Conservation (phyloP, 1,140 invertebrate genomes). For the Drosophila gunungcola region DNA sequence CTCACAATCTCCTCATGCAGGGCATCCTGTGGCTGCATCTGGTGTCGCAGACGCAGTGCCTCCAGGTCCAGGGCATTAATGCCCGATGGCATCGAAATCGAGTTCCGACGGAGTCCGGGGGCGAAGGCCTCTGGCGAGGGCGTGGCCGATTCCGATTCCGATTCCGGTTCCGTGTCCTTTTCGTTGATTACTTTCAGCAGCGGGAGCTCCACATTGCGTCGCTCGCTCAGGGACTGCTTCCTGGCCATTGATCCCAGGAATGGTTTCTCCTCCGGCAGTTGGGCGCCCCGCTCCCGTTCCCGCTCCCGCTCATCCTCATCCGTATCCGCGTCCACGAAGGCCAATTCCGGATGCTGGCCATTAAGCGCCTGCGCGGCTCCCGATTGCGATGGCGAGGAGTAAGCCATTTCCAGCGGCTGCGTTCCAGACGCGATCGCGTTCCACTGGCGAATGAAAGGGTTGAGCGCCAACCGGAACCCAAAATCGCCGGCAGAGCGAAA, state of each 20-base stretch:
- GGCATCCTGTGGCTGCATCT: slow-evolving; percentile 77
- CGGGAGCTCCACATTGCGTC: slow-evolving; percentile 59
- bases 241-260: slow-evolving; percentile 3
- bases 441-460: slow-evolving; percentile 34
- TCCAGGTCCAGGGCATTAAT: slow-evolving; percentile 78
- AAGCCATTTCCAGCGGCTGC: slow-evolving; percentile 17
- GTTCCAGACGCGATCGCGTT: slow-evolving; percentile 33
- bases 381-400: background rate
- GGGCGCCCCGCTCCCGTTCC: background rate
- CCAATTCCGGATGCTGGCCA: slow-evolving; percentile 34
- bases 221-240: slow-evolving; percentile 50
- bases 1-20: slow-evolving; percentile 79
- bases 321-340: slow-evolving; percentile 52
- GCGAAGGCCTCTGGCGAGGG: slow-evolving; percentile 40
- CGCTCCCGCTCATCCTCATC: slow-evolving; percentile 25
- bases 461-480: slow-evolving; percentile 20
- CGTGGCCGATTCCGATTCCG: background rate
- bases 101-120: slow-evolving; percentile 70
- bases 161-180: slow-evolving; percentile 33
- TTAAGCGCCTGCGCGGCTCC: slow-evolving; percentile 60
- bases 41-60: slow-evolving; percentile 67
- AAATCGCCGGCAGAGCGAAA: slow-evolving; percentile 12
- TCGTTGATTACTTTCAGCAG: slow-evolving; percentile 49
- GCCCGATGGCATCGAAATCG: slow-evolving; percentile 78
- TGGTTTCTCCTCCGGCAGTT: background rate